Evolutionary conservation across 2,888 invertebrate genomes (phyloP).

Genomic region (Entomobrya proxima): DNA sequence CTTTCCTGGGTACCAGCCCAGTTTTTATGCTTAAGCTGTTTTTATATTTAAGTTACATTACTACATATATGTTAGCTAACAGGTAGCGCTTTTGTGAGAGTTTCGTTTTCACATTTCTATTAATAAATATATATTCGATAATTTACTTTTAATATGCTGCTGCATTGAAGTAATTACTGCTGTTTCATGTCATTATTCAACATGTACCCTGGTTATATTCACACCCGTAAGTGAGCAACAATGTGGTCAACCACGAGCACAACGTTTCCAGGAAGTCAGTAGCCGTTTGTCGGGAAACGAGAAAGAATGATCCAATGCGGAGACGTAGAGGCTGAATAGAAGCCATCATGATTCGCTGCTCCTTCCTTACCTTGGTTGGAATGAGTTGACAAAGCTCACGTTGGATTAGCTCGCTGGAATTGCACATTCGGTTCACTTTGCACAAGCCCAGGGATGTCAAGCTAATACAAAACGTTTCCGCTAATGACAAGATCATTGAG

Average conservation of each 20-base stretch:
- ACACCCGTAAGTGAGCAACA: constrained; percentile 62
- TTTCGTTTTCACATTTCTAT: no score
- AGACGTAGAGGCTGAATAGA: constrained; percentile 60
- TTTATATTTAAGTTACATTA: no score
- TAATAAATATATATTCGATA: no score
- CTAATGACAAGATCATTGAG: constrained; percentile 62
- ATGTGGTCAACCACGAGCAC: constrained; percentile 65
- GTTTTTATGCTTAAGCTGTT: no score
- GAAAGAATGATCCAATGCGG: constrained; percentile 61
- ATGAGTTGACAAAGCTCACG: constrained; percentile 58
- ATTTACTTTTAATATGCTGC: not conserved
- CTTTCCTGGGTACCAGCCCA: no score
- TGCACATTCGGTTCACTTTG: constrained; percentile 59
- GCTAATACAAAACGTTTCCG: constrained; percentile 62
- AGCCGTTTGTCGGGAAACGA: constrained; percentile 60
- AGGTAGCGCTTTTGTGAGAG: no score
- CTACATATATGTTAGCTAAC: no score
- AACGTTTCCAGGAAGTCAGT: constrained; percentile 61
- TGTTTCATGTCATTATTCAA: not conserved
- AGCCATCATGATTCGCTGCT: constrained; percentile 58
- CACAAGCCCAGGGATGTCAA: constrained; percentile 59
- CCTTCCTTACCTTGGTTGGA: constrained; percentile 59
- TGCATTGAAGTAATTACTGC: not conserved
- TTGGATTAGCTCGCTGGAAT: constrained; percentile 50
- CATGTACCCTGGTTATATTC: constrained; percentile 50